These are phyloP conservation scores for Agelas oroides DNA, from an alignment of 37 sponge, comb jelly and placozoan genomes.

Conservation along the genomic window DNA sequence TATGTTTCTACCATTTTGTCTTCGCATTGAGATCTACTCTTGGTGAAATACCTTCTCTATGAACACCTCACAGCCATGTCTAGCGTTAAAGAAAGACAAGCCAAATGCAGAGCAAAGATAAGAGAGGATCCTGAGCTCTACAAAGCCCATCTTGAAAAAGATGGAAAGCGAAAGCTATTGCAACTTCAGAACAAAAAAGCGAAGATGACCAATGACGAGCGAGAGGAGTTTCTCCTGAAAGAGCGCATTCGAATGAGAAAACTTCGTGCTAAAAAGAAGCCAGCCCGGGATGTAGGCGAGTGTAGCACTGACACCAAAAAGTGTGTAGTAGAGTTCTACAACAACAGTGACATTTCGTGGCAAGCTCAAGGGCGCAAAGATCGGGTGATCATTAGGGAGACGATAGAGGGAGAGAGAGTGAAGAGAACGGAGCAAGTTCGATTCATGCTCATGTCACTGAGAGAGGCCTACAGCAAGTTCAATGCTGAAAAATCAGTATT, in stretches of 20 bases:
- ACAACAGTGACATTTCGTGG: slow-evolving; percentile 45
- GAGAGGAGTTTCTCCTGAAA: slow-evolving; percentile 14
- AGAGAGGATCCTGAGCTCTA: slow-evolving; percentile 19
- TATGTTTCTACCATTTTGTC: no score
- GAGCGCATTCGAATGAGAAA: slow-evolving; percentile 10
- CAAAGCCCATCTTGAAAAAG: slow-evolving; percentile 18
- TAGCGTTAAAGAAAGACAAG: slow-evolving; percentile 12
- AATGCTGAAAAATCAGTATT: slow-evolving; percentile 8
- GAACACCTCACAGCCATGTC: slow-evolving; percentile 6
- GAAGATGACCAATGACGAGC: background rate
- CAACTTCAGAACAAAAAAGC: background rate
- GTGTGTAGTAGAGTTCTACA: slow-evolving; percentile 29
- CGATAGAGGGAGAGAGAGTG: slow-evolving; percentile 19
- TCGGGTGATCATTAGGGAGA: slow-evolving; percentile 41
- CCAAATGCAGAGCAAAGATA: slow-evolving; percentile 18
- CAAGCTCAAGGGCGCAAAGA: slow-evolving; percentile 56
- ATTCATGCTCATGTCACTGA: slow-evolving; percentile 48
- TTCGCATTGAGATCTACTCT: no score
- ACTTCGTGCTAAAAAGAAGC: background rate
- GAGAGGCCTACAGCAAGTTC: slow-evolving; percentile 51
- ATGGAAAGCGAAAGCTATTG: background rate
- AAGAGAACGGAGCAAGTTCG: slow-evolving; percentile 38
- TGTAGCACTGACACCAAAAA: slow-evolving; percentile 6
- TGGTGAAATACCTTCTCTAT: no score
- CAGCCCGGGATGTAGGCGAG: background rate